Evolutionary conservation across 2,113 vertebrate species (phyloP).

Genomic region (Mormyrus iriodes): DNA sequence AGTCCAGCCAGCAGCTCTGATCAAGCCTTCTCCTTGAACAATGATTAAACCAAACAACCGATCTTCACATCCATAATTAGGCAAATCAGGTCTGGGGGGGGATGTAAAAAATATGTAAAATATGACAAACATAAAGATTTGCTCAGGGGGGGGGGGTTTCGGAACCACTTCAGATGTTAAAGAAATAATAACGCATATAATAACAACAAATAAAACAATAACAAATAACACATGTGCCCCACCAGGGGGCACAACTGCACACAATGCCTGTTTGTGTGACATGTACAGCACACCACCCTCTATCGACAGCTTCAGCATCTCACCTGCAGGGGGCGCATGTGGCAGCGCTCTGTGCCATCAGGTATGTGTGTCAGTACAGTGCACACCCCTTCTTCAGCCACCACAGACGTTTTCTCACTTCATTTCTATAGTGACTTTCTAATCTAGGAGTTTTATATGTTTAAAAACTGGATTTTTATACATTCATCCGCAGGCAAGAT

Average conservation of each 20-base stretch:
- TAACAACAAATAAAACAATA: too few species aligned
- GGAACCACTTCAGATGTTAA: neutral
- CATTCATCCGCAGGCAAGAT: neutral
- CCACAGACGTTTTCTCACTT: neutral
- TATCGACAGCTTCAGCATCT: neutral
- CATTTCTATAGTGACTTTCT: neutral
- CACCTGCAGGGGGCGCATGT: neutral
- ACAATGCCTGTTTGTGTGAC: neutral
- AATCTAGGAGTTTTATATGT: neutral
- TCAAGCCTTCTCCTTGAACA: neutral
- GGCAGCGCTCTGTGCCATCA: neutral
- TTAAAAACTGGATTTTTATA: neutral
- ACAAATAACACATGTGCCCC: neutral
- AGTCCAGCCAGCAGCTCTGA: neutral
- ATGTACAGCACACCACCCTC: neutral
- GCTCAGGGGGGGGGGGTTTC: neutral
- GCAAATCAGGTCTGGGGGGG: neutral
- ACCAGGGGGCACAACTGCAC: constrained; percentile 4
- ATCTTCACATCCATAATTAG: neutral
- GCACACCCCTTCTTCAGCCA: neutral
- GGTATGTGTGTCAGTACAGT: neutral
- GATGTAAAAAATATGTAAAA: neutral
- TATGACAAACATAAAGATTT: neutral
- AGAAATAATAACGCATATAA: too few species aligned
- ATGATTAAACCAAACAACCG: neutral